Conservation (phyloP, 2,797 vertebrate genomes). For the Propithecus deckenii region DNA sequence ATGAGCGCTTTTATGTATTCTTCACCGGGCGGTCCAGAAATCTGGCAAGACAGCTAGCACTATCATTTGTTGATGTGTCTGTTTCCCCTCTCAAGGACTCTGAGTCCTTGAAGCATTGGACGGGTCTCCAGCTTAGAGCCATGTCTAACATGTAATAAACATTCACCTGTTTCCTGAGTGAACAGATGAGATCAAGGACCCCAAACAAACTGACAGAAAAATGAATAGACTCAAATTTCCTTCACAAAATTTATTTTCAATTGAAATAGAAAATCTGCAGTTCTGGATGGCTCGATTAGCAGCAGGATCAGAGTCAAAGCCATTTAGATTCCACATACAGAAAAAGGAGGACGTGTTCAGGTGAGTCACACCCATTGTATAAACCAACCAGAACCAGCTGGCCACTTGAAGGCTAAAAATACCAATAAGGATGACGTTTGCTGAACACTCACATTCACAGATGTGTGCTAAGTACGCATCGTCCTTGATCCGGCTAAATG, state of each 20-base stretch:
- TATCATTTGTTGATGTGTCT: not conserved
- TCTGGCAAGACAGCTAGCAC: too few species aligned
- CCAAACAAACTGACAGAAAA: not conserved
- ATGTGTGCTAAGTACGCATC: accelerated
- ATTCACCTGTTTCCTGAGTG: not conserved
- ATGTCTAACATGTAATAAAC: not conserved
- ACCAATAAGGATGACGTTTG: not conserved
- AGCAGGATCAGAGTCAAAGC: not conserved
- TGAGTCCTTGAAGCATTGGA: not conserved
- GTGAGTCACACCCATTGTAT: not conserved
- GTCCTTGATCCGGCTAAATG: accelerated
- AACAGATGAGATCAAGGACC: not conserved
- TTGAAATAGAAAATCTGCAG: not conserved
- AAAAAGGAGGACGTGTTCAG: not conserved
- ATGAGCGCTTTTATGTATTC: not conserved
- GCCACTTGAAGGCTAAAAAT: not conserved
- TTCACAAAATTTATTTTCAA: not conserved
- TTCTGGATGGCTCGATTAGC: not conserved
- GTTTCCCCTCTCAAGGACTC: not conserved
- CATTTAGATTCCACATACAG: not conserved
- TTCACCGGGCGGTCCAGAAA: not conserved
- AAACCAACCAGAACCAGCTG: not conserved
- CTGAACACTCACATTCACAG: accelerated
- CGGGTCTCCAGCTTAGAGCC: not conserved
- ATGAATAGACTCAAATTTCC: not conserved